Base-by-base conservation (phyloP, 2,113 vertebrate species). In the Calidris pugnax region DNA sequence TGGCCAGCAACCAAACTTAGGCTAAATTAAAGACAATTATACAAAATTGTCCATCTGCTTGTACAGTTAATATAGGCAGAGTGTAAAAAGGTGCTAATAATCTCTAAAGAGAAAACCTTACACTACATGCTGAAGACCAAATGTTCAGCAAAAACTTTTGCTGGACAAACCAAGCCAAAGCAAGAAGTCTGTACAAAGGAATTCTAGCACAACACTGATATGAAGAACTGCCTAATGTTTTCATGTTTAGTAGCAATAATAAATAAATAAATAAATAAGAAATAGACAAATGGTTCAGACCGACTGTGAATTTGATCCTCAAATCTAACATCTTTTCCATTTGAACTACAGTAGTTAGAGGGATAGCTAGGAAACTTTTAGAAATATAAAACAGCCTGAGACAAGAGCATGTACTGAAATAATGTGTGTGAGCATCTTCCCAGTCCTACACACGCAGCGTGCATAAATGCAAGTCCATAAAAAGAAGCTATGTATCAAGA, bases 1-100 rank as follows among this genome's bases (percentile, higher is more conserved):
- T 98, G 97, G 98, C 97, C 86, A 96, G 69, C 12, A 95, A 97
- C 90, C 86, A 97, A 97, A 94, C 80, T 57, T 24, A 53, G 87
- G 79, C 71, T 92, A 95, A 76, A 39, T 69, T 89, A 91, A 83
- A 93, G 83, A 97, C 77, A 94, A 96, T 96, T 92, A 81, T 76
- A 92, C 75, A 95, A 97, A 93, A 87, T 53, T 95, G 95, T 96
- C 96, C 97, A 97, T 95, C 92, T 97, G 95, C 35, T 89, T 91
- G 23, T 97, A 87, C 33, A 76, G 48, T 83, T 87, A 39, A 45
- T 90, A 57, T 15, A 93, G 80, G 78, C 21, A 94, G 28, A 68
- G 45, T 68, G 37, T 51, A 63, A 94, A 96, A 93, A 89, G 89
- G 89, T 82, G 90, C 37, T 95, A 93, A 94, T 90, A 69, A 74